These are phyloP conservation scores for Macrochelys suwanniensis DNA, from an alignment of 2,797 vertebrate species.

Conservation along the genomic window DNA sequence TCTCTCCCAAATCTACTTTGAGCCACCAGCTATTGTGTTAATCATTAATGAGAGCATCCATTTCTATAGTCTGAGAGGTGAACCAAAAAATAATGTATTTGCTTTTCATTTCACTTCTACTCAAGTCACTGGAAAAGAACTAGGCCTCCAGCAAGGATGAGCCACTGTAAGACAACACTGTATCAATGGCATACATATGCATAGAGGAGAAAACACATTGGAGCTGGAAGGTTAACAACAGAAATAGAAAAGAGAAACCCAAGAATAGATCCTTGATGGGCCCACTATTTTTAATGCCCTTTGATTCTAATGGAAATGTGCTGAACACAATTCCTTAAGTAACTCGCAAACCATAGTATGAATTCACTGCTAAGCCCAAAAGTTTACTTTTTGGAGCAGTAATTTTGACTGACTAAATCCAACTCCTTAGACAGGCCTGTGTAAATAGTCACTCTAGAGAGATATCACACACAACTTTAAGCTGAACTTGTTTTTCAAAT, in stretches of 20 bases:
- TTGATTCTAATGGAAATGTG: neutral
- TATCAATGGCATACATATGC: conserved; percentile 45
- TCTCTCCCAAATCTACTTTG: conserved; percentile 33
- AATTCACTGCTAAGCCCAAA: conserved; percentile 1
- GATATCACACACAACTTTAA: conserved; percentile 9
- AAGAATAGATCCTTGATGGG: neutral
- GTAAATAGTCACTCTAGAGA: neutral
- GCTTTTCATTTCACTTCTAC: conserved; percentile 80
- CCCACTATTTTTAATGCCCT: neutral
- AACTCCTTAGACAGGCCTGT: neutral
- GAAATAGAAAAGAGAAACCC: neutral
- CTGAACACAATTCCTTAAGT: neutral
- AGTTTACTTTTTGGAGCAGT: neutral
- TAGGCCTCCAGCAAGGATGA: conserved; percentile 62
- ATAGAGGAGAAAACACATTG: neutral
- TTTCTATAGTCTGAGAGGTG: conserved; percentile 72
- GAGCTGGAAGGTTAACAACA: conserved; percentile 33
- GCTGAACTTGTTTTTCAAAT: neutral
- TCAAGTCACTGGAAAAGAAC: conserved; percentile 68
- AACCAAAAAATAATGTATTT: conserved; percentile 75
- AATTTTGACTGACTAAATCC: neutral
- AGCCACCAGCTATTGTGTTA: conserved; percentile 73
- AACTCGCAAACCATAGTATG: too few relatives aligned
- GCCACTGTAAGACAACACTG: conserved; percentile 29
- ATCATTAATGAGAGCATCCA: conserved; percentile 77